Conservation (phyloP, 2,888 invertebrate species). For the Eupithecia abbreviata region DNA sequence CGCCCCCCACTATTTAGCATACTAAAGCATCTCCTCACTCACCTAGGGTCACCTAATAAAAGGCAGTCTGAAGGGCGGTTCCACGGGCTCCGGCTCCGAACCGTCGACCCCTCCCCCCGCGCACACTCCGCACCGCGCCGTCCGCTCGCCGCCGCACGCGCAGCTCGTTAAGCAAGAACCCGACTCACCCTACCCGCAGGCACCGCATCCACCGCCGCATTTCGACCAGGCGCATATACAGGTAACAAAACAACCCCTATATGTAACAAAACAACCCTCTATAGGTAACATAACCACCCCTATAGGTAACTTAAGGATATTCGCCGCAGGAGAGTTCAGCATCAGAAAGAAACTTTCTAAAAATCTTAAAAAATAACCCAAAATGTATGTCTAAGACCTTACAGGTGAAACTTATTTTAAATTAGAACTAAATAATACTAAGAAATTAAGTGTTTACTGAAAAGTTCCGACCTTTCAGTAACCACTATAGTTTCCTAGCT, state of each 20-base stretch:
- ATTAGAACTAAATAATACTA: not conserved
- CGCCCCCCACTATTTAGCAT: not conserved
- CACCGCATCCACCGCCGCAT: conserved; percentile 66
- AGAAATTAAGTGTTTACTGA: not conserved
- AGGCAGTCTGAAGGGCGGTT: conserved; percentile 63
- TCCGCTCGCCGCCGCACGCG: conserved; percentile 80
- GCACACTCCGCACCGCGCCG: conserved; percentile 66
- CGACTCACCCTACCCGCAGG: conserved; percentile 77
- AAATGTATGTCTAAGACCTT: not conserved
- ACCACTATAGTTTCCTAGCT: not conserved
- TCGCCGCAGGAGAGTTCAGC: not conserved
- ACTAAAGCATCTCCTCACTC: conserved; percentile 19
- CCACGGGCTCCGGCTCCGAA: conserved; percentile 79
- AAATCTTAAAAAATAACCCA: not conserved
- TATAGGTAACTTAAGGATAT: not conserved
- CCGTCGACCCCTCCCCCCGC: conserved; percentile 80
- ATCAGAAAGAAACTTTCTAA: not conserved
- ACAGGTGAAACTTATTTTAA: not conserved
- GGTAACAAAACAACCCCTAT: conserved; percentile 34
- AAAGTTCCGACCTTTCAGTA: not conserved
- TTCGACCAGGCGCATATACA: conserved; percentile 76
- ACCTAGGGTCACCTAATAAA: conserved; percentile 71
- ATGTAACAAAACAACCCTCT: not conserved
- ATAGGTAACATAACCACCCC: conserved; percentile 48
- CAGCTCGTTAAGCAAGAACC: conserved; percentile 86